Evolutionary conservation across 1,140 invertebrate genomes (phyloP), one percentile per base, ranked within the genome.

Genomic region (Cydia splendana): DNA sequence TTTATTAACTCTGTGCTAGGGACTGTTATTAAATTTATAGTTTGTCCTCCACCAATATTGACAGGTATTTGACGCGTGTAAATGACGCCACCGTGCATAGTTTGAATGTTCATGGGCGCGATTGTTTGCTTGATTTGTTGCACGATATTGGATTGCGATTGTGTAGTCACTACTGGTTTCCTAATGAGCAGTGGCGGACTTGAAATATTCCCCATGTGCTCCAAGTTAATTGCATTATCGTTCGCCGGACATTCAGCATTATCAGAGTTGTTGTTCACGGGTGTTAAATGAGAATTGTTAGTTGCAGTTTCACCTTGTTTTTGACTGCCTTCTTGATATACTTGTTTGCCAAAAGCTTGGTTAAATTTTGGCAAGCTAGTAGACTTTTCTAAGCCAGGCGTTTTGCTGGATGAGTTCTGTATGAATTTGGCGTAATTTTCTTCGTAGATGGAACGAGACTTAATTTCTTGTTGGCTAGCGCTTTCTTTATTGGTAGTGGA

Each of bases 331-430:
- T 94, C 93, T 88, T 95, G 94, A 85, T 93, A 95, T 38, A 94
- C 92, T 57, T 94, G 92, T 88, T 96, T 96, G 6, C 96, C 95
- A 86, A 97, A 97, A 3, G 95, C 96, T 88, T 97, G 96, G 83
- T 96, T 96, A 87, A 97, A 97, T 88, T 97, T 96, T 3, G 96
- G 96, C 77, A 97, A 87, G 73, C 87, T 92, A 12, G 87, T 92
- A 9, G 87, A 87, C 77, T 91, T 89, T 82, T 93, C 91, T 10
- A 82, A 51, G 62, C 79, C 75, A 12, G 84, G 67, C 69, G 88
- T 80, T 81, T 91, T 90, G 38, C 80, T 89, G 71, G 87, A 90
- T 30, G 84, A 85, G 74, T 88, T 92, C 81, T 94, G 92, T 74
- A 93, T 93, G 83, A 94, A 93, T 82, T 94, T 94, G 2, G 93